Base-by-base conservation (phyloP, 2,888 invertebrate genomes). In the Tiliacea citrago region DNA sequence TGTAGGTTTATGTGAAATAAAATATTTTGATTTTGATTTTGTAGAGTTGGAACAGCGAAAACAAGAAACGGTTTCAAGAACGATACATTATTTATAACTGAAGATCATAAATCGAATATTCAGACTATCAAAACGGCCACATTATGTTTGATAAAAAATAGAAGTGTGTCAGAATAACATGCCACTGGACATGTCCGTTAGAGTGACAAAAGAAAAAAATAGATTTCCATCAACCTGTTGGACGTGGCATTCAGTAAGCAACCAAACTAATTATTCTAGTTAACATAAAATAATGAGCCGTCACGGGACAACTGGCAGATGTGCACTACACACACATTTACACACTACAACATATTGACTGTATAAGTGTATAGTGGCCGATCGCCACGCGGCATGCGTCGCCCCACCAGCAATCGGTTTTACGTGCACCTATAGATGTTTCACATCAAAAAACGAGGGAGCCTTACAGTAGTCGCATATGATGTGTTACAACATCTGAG, bases 181-280 rank as follows among this genome's bases (percentile, higher is more conserved):
- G 47, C 72, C 12, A 84, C 85, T 77, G 82, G 84, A 60, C 68
- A 63, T 75, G 80, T 68, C 88, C 86, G 88, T 86, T 86, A 86
- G 65, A 83, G 81, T 85, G 88, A 88, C 86, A 88, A 87, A 87
- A 88, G 88, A 82, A 85, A 84, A 86, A 85, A n/a, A n/a, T n/a
- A n/a, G 89, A 89, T 88, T 88, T 87, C 62, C 74, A 87, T 86
- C 86, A 82, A 87, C 88, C 81, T 86, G 84, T 86, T 85, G 86
- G 66, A 77, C 69, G 42, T 35, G 53, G 68, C 42, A 86, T 86
- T 29, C 82, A 39, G 10, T 47, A 88, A 60, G 61, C 51, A 74
- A 73, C 80, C 57, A 57, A 8, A 8, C 57, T 24, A 24, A 42
- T 42, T 42, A 9, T 42, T 42, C 42, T 42, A 9, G 42, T 42